Conservation (phyloP, 2,113 vertebrate species). For the human (Homo sapiens) region DNA sequence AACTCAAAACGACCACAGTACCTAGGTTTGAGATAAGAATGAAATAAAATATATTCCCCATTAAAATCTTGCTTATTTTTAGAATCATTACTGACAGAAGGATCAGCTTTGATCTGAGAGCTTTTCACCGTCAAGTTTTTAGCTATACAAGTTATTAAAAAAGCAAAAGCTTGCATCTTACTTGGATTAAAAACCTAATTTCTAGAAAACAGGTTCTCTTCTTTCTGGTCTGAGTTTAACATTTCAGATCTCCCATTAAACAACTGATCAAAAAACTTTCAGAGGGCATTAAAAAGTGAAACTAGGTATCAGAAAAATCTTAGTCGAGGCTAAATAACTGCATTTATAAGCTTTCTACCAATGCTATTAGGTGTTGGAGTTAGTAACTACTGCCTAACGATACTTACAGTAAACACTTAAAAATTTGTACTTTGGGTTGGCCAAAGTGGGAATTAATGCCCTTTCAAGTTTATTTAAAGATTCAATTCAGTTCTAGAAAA, state of each 20-base stretch:
- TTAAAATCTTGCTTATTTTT: background rate
- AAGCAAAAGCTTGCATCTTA: background rate
- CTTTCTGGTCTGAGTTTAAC: background rate
- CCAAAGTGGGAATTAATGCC: slow-evolving; percentile 67
- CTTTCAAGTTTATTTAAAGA: slow-evolving; percentile 79
- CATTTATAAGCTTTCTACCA: slow-evolving; percentile 13
- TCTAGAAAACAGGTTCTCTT: background rate
- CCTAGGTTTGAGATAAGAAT: background rate
- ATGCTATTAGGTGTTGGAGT: slow-evolving; percentile 31
- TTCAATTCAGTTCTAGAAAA: slow-evolving; percentile 51
- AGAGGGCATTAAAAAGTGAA: background rate
- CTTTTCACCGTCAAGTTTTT: background rate
- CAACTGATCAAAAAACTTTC: background rate
- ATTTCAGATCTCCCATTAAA: background rate
- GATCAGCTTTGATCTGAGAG: background rate
- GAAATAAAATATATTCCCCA: background rate
- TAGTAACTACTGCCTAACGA: slow-evolving; percentile 33
- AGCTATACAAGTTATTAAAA: background rate
- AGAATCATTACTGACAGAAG: background rate
- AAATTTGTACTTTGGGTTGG: slow-evolving; percentile 73
- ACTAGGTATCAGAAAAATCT: background rate
- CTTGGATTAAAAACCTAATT: background rate
- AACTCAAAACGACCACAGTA: background rate
- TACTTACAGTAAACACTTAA: slow-evolving; percentile 78
- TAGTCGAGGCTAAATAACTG: background rate